A percentile compares a stretch with the other conserved stretches of the same genome.
Conservation (phyloP, 2,113 vertebrate genomes). For the Nothocercus julius region DNA sequence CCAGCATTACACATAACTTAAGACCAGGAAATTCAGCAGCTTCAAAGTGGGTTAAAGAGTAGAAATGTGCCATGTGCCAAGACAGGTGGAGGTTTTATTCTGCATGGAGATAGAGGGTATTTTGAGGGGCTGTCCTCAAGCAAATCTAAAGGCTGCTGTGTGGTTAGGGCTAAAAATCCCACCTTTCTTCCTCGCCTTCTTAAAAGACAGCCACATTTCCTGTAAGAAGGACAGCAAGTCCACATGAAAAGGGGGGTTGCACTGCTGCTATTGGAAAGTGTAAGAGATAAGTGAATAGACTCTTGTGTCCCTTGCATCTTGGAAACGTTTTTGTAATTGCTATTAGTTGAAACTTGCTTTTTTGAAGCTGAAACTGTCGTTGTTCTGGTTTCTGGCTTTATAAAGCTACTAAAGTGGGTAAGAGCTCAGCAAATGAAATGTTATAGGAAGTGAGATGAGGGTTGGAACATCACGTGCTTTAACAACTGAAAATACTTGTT, state of each 20-base stretch:
- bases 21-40: neutral
- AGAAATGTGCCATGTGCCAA: neutral
- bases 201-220: neutral
- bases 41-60: constrained; percentile 1
- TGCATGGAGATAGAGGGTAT: neutral
- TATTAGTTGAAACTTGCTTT: neutral
- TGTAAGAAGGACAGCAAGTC: rapidly evolving
- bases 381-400: neutral
- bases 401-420: neutral
- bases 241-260: neutral
- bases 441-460: neutral
- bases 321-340: neutral
- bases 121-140: neutral
- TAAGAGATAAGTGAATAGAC: neutral
- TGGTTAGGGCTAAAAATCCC: neutral
- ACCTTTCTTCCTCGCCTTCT: neutral
- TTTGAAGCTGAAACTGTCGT: constrained; percentile 2
- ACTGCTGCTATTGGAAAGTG: neutral
- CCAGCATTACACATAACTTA: neutral
- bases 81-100: neutral
- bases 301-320: neutral
- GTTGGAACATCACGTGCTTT: constrained; percentile 49
- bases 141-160: neutral
- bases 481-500: constrained; percentile 20
- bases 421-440: constrained; percentile 48